These are phyloP conservation scores for Cynocephalus volans DNA, from an alignment of 2,113 vertebrate species.

Conservation along the genomic window DNA sequence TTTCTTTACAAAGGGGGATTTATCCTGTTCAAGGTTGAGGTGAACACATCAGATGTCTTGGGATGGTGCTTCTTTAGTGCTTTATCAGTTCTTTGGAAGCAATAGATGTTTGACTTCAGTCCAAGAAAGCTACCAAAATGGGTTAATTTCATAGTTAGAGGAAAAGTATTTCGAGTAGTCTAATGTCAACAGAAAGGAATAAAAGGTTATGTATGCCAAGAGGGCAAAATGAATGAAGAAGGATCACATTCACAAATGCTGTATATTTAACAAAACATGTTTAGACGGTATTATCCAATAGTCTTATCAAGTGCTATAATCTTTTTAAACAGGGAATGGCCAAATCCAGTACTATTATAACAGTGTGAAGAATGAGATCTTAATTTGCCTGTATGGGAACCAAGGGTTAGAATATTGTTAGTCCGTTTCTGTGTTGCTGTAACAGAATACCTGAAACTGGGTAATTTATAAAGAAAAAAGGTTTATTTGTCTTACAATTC, in stretches of 20 bases:
- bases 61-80: not conserved
- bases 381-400: constrained; percentile 96
- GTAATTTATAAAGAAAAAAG: too few relatives aligned
- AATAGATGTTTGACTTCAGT: constrained; percentile 56
- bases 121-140: constrained; percentile 53
- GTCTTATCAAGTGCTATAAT: constrained; percentile 93
- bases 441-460: too few relatives aligned
- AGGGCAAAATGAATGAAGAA: constrained; percentile 82
- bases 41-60: constrained; percentile 24
- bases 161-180: constrained; percentile 35
- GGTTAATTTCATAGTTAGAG: constrained; percentile 52
- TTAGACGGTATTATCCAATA: constrained; percentile 87
- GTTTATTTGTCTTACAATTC: too few relatives aligned
- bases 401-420: constrained; percentile 93
- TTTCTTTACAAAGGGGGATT: constrained; percentile 44
- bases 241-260: constrained; percentile 85
- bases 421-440: too few relatives aligned
- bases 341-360: constrained; percentile 95
- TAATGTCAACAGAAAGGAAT: constrained; percentile 32
- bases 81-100: constrained; percentile 47
- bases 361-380: constrained; percentile 95
- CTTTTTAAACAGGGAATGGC: constrained; percentile 95
- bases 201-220: constrained; percentile 62
- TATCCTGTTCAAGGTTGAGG: constrained; percentile 6
- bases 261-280: constrained; percentile 87